Conservation (phyloP, 1,140 invertebrate species). For the Psilanteris sp. region DNA sequence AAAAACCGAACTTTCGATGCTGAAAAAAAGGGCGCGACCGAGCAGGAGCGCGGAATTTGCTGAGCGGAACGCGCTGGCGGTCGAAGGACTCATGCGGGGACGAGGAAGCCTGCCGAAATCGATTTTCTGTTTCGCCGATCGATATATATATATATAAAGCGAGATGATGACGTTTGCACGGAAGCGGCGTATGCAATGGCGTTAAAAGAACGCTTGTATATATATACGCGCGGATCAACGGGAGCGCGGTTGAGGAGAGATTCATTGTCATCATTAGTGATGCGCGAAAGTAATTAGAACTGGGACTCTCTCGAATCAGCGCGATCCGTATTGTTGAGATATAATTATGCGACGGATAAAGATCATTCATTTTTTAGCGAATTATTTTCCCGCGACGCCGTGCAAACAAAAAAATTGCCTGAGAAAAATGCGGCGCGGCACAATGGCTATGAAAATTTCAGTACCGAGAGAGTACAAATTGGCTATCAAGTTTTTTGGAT, state of each 20-base stretch:
- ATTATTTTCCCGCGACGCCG: conserved; percentile 27
- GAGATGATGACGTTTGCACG: too few relatives aligned
- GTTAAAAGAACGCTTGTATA: conserved; percentile 12
- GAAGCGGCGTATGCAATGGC: too few relatives aligned
- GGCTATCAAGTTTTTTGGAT: conserved; percentile 7
- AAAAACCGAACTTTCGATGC: too few relatives aligned
- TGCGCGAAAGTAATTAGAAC: conserved; percentile 57
- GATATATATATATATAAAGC: too few relatives aligned
- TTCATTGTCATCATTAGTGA: conserved; percentile 55
- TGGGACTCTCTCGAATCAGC: conserved; percentile 20
- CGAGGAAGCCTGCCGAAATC: too few relatives aligned
- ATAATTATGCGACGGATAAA: conserved; percentile 33
- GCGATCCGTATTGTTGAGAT: conserved; percentile 26
- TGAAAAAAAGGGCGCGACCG: too few relatives aligned
- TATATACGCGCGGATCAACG: neutral
- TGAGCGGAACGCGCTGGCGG: too few relatives aligned
- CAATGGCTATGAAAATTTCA: conserved; percentile 16
- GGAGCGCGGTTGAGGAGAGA: too few relatives aligned
- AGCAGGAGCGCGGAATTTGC: too few relatives aligned
- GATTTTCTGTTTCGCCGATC: too few relatives aligned
- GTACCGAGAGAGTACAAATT: conserved; percentile 8
- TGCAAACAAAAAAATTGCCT: conserved; percentile 24
- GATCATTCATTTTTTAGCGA: conserved; percentile 25
- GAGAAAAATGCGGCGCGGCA: conserved; percentile 4
- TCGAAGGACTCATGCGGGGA: too few relatives aligned